Percentiles rank a stretch among this genome's conserved stretches.
phyloP scores from a whole-genome alignment of 2,797 vertebrate species.

The Chelon auratus region DNA sequence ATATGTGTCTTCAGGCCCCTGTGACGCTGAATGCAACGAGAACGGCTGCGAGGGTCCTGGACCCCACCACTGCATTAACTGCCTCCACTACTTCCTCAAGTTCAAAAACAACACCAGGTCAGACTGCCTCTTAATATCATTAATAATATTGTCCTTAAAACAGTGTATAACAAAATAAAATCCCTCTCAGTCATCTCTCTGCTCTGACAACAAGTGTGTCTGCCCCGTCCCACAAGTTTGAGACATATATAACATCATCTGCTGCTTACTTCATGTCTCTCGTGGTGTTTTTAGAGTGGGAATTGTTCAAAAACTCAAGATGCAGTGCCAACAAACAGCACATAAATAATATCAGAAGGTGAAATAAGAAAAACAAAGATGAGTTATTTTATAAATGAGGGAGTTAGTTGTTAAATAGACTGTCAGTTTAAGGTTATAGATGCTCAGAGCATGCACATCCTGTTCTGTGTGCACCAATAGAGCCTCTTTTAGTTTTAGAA shows the following conservation, averaged over 20 bases:
- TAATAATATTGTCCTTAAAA: too few species aligned
- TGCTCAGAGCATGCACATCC: not conserved
- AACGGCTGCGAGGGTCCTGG: constrained; percentile 96
- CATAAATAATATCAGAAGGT: not conserved
- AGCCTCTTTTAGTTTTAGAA: constrained; percentile 10
- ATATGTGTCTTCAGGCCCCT: constrained; percentile 85
- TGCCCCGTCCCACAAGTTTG: not conserved
- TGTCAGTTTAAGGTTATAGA: not conserved
- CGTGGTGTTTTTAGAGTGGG: not conserved
- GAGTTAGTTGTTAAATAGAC: not conserved
- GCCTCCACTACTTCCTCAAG: constrained; percentile 97
- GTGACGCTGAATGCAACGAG: constrained; percentile 95
- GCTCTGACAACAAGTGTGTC: too few species aligned
- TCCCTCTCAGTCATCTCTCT: too few species aligned
- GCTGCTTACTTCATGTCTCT: not conserved
- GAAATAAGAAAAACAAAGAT: not conserved
- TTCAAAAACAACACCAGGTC: constrained; percentile 98
- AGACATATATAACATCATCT: not conserved
- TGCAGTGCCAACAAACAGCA: not conserved
- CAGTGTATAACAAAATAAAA: too few species aligned
- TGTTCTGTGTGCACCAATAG: not conserved
- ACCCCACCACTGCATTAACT: constrained; percentile 96
- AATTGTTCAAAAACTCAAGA: not conserved
- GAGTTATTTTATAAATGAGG: not conserved
- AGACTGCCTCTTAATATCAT: constrained; percentile 11